Evolutionary conservation across 2,797 vertebrate species (phyloP).

Genomic region (Trachurus trachurus): DNA sequence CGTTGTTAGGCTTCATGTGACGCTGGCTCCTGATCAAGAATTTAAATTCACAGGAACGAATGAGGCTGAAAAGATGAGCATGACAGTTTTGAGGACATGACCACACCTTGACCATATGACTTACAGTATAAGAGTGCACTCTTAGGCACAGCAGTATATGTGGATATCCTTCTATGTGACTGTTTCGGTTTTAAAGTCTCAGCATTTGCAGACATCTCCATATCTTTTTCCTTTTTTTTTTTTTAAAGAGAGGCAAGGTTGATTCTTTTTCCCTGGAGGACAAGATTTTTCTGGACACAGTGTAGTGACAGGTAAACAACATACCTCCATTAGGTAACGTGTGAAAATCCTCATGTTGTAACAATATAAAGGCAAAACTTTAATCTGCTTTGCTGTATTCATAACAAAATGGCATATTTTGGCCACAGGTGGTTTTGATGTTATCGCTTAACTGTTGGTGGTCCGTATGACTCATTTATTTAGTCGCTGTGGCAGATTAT

Average conservation of each 20-base stretch:
- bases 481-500: not conserved
- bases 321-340: not conserved
- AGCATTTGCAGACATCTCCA: not conserved
- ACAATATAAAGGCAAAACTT: not conserved
- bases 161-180: not conserved
- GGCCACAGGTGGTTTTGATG: not conserved
- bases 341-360: not conserved
- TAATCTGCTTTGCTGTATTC: fast-evolving
- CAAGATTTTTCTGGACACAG: not conserved
- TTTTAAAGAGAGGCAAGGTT: not conserved
- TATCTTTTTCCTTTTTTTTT: not conserved
- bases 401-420: not conserved
- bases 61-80: not conserved
- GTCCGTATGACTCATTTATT: not conserved
- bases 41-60: not conserved
- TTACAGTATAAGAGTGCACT: not conserved
- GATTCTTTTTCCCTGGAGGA: not conserved
- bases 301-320: not conserved
- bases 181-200: not conserved
- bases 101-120: not conserved
- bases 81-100: not conserved
- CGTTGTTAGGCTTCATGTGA: not conserved
- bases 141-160: not conserved
- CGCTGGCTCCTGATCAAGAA: not conserved
- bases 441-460: not conserved